phyloP scores from a whole-genome alignment of 2,797 vertebrate species.

The Columba guinea region DNA sequence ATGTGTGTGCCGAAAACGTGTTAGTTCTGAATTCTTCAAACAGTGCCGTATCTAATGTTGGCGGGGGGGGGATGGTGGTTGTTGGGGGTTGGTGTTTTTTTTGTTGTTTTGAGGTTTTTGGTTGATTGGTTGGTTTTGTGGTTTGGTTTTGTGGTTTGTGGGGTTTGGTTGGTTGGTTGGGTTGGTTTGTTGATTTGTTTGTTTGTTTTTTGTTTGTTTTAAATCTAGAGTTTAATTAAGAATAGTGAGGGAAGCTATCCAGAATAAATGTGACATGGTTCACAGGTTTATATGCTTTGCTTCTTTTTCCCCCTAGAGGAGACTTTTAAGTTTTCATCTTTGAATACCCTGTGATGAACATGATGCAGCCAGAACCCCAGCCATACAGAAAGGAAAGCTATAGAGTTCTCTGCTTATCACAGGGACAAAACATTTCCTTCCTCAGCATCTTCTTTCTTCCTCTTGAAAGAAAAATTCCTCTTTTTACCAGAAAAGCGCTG shows the following conservation, averaged over 20 bases:
- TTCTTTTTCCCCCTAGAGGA: background rate
- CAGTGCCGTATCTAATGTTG: background rate
- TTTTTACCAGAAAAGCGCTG: background rate
- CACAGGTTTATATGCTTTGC: background rate
- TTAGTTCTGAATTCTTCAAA: background rate
- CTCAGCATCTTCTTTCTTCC: background rate
- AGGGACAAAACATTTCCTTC: background rate
- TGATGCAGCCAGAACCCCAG: background rate
- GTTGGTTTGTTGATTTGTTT: background rate
- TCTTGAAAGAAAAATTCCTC: background rate
- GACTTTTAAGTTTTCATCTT: background rate
- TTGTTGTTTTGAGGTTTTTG: background rate
- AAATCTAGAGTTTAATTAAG: background rate
- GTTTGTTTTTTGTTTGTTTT: background rate
- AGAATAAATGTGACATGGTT: background rate
- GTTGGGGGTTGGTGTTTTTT: no score
- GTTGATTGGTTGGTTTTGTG: background rate
- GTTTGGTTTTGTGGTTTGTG: background rate
- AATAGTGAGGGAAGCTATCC: background rate
- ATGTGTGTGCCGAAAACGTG: background rate
- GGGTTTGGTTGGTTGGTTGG: no score
- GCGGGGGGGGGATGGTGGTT: accelerated
- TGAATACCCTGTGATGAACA: background rate
- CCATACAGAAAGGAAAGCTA: background rate
- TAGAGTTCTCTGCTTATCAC: background rate